Conservation (phyloP, 2,113 vertebrate genomes). For the Ammodytes marinus region DNA sequence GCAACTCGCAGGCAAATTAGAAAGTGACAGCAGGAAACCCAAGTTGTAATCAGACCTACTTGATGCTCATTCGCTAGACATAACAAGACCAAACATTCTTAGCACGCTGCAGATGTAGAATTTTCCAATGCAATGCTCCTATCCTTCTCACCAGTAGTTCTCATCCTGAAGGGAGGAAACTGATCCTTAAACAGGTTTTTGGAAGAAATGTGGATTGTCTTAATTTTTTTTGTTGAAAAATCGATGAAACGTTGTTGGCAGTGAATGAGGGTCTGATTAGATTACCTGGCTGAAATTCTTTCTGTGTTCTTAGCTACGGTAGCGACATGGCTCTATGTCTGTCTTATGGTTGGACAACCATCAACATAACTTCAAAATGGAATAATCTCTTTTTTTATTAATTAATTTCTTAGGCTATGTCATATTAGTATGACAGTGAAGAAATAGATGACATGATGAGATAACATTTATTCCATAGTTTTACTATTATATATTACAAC, state of each 20-base stretch:
- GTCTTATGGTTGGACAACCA: background rate
- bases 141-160: background rate
- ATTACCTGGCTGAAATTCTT: background rate
- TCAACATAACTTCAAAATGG: too few species aligned
- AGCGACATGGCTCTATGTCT: background rate
- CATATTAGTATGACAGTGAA: too few species aligned
- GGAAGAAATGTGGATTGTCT: background rate
- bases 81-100: constrained; percentile 41
- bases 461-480: too few species aligned
- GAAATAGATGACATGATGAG: too few species aligned
- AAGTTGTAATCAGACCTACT: constrained; percentile 41
- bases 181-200: background rate
- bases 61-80: constrained; percentile 30
- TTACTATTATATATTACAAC: background rate
- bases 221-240: background rate
- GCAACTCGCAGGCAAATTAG: constrained; percentile 34
- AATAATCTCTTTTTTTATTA: too few species aligned
- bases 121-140: background rate
- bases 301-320: background rate
- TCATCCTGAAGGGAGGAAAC: background rate
- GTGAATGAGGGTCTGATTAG: background rate
- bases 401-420: too few species aligned
- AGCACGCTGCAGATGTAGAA: background rate
- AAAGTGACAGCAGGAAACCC: constrained; percentile 57
- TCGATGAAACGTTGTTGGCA: background rate